Base-by-base conservation (phyloP, 2,888 invertebrate species). In the Dicyrtoma fusca region DNA sequence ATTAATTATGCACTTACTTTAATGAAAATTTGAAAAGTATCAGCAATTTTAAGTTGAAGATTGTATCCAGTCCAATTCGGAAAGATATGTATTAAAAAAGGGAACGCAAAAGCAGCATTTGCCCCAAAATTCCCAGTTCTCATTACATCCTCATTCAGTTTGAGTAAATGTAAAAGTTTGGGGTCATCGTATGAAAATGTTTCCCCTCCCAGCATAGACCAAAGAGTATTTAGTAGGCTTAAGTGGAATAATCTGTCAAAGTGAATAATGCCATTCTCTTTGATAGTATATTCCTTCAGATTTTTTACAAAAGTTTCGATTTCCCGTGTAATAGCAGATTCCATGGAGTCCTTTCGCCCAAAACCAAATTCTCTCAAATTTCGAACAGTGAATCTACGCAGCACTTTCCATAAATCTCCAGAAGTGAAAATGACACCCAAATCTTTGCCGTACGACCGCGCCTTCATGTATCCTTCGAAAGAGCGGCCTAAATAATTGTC, bases 341-440 rank as follows among this genome's bases (percentile, higher is more conserved):
- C 72, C 72, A 73, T 73, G 4, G 62, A 11, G 11, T 62, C 62
- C 21, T 59, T 61, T 26, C 62, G 69, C 14, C 72, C 72, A 44
- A 73, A 69, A 11, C 72, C 72, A 42, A 68, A 73, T 17, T 73
- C 72, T 21, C 72, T 19, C 13, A 73, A 25, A 14, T 69, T 73
- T 14, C 42, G 47, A 1, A 69, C 45, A n/a, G 63, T 69, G 21
- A 73, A 73, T 25, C 51, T 26, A 0, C 72, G 47, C 17, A 68
- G 14, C 1, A 26, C 49, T 14, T 44, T 49, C 72, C 72, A 73
- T 11, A 44, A 14, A 8, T 73, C 69, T 23, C 69, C 72, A 26
- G 55, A 63, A 1, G 53, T 59, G 23, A 73, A 73, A 34, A 73
- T 59, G 6, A 73, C 53, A 5, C 70, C 65, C n/a, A 65, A n/a